Percentiles rank a stretch among this genome's conserved stretches.
Conservation (phyloP, 2,113 vertebrate species). For the Nycticebus coucang region DNA sequence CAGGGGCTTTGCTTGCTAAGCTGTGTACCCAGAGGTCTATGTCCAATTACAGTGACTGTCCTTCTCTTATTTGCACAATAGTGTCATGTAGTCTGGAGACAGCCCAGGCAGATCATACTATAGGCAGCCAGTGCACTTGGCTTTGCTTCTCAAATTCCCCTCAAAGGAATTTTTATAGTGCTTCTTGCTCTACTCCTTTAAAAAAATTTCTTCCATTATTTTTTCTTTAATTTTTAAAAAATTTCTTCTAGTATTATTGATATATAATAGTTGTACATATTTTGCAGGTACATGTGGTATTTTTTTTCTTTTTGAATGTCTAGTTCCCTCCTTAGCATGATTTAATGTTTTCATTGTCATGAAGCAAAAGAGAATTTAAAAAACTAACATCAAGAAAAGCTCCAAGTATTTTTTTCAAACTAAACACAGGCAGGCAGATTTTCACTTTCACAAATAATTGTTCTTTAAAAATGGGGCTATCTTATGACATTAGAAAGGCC, state of each 20-base stretch:
- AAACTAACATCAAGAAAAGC: not conserved
- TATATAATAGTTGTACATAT: not conserved
- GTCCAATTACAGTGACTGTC: not conserved
- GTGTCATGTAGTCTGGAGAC: not conserved
- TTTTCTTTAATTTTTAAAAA: not conserved
- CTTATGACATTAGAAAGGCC: not conserved
- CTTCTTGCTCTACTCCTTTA: not conserved
- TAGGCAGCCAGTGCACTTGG: not conserved
- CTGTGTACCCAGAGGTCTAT: not conserved
- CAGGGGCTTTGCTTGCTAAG: not conserved
- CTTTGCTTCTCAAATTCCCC: not conserved
- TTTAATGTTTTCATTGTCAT: not conserved
- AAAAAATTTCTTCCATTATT: not conserved
- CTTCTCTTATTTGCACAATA: not conserved
- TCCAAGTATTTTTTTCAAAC: not conserved
- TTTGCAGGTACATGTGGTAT: not conserved
- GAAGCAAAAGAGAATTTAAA: conserved; percentile 20
- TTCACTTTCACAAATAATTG: not conserved
- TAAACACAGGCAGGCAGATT: conserved; percentile 24
- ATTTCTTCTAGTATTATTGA: not conserved
- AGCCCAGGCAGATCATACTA: not conserved
- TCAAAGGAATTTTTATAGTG: not conserved
- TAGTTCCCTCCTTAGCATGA: not conserved
- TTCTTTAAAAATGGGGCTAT: not conserved
- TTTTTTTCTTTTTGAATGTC: not conserved